Percentiles rank a stretch among this genome's conserved stretches.
phyloP scores from a whole-genome alignment of 92 coral and sea anemone genomes.

The Epizoanthus illoricatus region DNA sequence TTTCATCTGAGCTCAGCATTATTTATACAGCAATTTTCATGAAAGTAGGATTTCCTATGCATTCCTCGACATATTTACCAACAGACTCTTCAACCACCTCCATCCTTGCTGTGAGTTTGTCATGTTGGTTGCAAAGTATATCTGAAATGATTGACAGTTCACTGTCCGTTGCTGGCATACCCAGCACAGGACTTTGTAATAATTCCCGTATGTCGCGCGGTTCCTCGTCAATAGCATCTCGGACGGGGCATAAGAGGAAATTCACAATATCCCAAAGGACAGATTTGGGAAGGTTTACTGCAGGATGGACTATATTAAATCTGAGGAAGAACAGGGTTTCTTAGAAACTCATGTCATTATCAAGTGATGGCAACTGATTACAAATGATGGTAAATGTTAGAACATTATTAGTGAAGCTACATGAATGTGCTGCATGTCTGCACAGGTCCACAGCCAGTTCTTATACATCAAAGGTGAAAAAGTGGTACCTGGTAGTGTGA shows the following conservation, averaged over 20 bases:
- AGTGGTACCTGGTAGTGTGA: too few species aligned
- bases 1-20: too few species aligned
- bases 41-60: conserved; percentile 58
- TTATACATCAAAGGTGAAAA: neutral
- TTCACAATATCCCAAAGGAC: conserved; percentile 93
- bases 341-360: conserved; percentile 12
- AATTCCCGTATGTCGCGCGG: conserved; percentile 59
- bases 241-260: conserved; percentile 95
- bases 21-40: conserved; percentile 57
- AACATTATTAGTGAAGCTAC: neutral
- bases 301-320: conserved; percentile 99
- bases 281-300: conserved; percentile 92
- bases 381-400: neutral
- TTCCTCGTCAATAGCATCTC: conserved; percentile 90
- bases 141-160: conserved; percentile 83
- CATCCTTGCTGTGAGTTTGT: conserved; percentile 77
- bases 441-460: too few species aligned
- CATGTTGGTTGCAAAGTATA: conserved; percentile 83
- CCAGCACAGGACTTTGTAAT: conserved; percentile 57
- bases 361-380: neutral
- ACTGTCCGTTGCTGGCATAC: conserved; percentile 71
- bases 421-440: neutral
- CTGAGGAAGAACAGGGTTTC: conserved; percentile 65
- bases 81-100: conserved; percentile 86
- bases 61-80: conserved; percentile 70